These are phyloP conservation scores for Sinocyclocheilus anshuiensis DNA, from an alignment of 2,113 vertebrate genomes.

Conservation along the genomic window DNA sequence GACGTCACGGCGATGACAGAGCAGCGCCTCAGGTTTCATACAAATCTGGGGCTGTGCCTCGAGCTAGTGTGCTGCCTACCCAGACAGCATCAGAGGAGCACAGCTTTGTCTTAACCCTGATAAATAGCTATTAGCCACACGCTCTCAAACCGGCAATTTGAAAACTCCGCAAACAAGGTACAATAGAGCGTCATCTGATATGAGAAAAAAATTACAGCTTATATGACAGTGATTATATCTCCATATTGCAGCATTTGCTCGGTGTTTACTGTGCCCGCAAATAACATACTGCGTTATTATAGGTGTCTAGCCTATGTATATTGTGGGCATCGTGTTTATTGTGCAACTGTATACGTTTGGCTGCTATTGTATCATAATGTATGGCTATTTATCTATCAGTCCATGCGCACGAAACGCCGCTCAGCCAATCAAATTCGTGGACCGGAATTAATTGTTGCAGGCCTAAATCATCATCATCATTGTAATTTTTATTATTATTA, in stretches of 20 bases:
- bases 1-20: constrained; percentile 73
- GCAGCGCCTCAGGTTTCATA: constrained; percentile 47
- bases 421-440: background rate
- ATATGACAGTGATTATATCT: background rate
- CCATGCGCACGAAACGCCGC: background rate
- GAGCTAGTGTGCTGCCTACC: background rate
- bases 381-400: background rate
- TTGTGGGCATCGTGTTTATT: constrained; percentile 1
- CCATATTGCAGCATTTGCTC: constrained; percentile 17
- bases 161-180: constrained; percentile 8
- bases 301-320: constrained; percentile 5
- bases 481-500: too few species aligned
- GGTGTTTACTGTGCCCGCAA: constrained; percentile 14
- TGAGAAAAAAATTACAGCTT: constrained; percentile 3
- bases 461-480: too few species aligned
- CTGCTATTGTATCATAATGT: background rate
- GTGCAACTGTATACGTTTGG: background rate
- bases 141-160: constrained; percentile 1
- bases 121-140: constrained; percentile 24
- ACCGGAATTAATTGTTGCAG: background rate
- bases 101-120: background rate
- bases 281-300: constrained; percentile 16
- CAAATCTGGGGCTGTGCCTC: background rate
- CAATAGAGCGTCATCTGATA: background rate
- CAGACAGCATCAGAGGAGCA: background rate